A percentile compares a stretch with the other conserved stretches of the same genome.
These are phyloP conservation scores for Trachelus tabidus DNA, from an alignment of 2,888 invertebrate genomes.

Conservation along the genomic window DNA sequence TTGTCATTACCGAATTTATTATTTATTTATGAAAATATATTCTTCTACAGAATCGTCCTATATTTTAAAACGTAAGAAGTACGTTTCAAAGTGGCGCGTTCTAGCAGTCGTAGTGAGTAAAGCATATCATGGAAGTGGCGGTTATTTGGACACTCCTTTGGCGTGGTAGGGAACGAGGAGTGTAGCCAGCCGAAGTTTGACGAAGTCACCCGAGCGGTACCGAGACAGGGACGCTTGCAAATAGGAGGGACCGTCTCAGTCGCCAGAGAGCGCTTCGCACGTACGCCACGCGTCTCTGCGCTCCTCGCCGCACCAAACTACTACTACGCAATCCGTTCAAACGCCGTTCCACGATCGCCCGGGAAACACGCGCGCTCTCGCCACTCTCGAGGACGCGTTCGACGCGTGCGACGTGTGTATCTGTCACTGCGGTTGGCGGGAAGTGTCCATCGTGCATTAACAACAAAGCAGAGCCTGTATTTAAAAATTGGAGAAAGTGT, in stretches of 20 bases:
- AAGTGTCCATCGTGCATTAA: conserved; percentile 19
- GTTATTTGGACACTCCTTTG: conserved; percentile 48
- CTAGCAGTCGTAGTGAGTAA: conserved; percentile 44
- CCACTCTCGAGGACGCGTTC: conserved; percentile 1
- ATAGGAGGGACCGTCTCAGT: conserved; percentile 45
- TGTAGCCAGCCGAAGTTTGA: conserved; percentile 22
- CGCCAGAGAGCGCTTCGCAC: conserved; percentile 58
- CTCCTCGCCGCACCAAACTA: conserved; percentile 41
- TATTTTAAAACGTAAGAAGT: background rate
- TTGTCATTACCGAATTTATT: background rate
- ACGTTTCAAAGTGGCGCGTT: background rate
- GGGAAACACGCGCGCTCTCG: conserved; percentile 28
- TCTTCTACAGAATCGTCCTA: background rate
- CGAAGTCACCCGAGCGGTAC: conserved; percentile 28
- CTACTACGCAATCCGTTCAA: conserved; percentile 49
- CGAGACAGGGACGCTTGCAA: conserved; percentile 39
- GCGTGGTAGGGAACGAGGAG: conserved; percentile 17
- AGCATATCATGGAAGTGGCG: conserved; percentile 56
- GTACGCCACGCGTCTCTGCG: conserved; percentile 45
- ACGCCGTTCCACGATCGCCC: conserved; percentile 35
- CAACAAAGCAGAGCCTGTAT: background rate
- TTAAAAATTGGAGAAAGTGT: background rate
- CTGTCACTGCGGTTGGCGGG: conserved; percentile 40
- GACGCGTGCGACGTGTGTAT: conserved; percentile 2
- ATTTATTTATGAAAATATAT: background rate